Conservation (phyloP, 2,888 invertebrate genomes). For the Uloborus plumipes region DNA sequence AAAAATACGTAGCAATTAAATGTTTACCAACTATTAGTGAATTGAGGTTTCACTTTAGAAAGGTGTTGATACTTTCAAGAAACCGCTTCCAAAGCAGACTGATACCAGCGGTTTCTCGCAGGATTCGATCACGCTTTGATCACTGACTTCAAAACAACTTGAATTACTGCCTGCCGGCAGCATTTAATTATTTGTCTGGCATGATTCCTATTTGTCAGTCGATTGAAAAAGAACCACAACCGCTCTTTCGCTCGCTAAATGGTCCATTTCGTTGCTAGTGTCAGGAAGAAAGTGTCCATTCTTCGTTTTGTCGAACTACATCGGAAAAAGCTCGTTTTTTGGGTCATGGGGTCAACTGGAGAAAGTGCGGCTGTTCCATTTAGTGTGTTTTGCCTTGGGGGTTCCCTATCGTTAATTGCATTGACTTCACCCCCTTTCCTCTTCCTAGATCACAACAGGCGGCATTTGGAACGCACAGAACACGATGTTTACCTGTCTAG, state of each 20-base stretch:
- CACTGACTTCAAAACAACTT: neutral
- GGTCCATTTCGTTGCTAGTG: neutral
- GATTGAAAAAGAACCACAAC: neutral
- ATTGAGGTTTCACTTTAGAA: neutral
- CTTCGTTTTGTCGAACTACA: conserved; percentile 13
- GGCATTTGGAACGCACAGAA: no score
- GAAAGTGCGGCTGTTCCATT: conserved; percentile 26
- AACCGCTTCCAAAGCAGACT: neutral
- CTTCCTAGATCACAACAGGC: no score
- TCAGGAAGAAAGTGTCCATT: conserved; percentile 26
- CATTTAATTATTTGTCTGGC: no score
- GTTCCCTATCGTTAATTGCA: no score
- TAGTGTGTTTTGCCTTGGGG: no score
- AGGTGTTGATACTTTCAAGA: neutral
- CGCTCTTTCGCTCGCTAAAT: neutral
- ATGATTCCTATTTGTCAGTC: no score
- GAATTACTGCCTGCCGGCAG: no score
- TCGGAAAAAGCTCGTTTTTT: conserved; percentile 15
- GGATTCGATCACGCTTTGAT: no score
- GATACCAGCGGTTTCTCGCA: no score
- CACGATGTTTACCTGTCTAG: no score
- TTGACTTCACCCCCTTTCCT: no score
- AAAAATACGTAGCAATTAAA: no score
- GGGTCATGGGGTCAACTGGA: conserved; percentile 39
- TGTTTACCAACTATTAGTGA: neutral